Percentiles rank a stretch among this genome's conserved stretches.
Conservation (phyloP, 2,113 vertebrate genomes). For the Psilopsiagon aurifrons region DNA sequence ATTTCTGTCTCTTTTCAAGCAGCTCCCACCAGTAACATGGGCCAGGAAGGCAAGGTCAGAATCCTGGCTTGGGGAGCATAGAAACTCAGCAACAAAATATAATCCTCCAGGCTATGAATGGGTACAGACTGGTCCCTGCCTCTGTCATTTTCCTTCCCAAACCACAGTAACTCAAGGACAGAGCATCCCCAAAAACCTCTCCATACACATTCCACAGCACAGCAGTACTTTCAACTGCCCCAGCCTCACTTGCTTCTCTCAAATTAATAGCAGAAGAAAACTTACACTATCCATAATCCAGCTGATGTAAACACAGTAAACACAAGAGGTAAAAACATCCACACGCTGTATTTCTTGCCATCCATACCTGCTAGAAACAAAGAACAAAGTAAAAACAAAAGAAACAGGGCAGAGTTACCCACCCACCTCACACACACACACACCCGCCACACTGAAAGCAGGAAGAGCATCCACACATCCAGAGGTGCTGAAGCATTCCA, state of each 20-base stretch:
- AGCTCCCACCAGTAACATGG: neutral
- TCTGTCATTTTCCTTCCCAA: neutral
- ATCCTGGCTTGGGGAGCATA: neutral
- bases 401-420: neutral
- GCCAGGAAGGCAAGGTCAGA: neutral
- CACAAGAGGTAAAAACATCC: slow-evolving; percentile 88
- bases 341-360: slow-evolving; percentile 83
- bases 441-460: neutral
- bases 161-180: neutral
- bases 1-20: neutral
- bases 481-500: neutral
- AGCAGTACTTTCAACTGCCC: rapidly evolving
- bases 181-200: neutral
- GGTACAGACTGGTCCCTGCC: neutral
- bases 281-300: slow-evolving; percentile 92
- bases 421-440: neutral
- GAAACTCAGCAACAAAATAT: neutral
- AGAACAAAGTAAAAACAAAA: slow-evolving; percentile 1
- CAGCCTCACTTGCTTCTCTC: neutral
- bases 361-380: slow-evolving; percentile 75
- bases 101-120: neutral
- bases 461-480: neutral
- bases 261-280: neutral
- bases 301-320: slow-evolving; percentile 83
- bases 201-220: neutral